phyloP scores from a whole-genome alignment of 1,140 invertebrate species.

The Lucilia sericata region DNA sequence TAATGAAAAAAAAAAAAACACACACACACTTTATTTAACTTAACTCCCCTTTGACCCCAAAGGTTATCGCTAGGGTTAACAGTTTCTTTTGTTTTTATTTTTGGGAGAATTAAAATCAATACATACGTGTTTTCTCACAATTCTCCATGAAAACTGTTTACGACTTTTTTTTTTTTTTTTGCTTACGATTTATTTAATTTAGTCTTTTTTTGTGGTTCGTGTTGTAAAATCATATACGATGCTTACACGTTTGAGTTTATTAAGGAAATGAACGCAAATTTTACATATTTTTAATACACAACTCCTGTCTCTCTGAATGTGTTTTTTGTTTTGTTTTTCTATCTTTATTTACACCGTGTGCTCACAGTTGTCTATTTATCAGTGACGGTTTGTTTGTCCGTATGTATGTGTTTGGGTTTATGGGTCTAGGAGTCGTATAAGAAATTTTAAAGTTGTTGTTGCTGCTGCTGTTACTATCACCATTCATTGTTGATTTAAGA shows the following conservation, averaged over 20 bases:
- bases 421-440: background rate
- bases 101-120: background rate
- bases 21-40: background rate
- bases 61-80: no score
- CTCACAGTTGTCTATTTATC: background rate
- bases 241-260: conserved; percentile 28
- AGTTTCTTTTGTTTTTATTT: no score
- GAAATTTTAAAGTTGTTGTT: background rate
- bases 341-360: background rate
- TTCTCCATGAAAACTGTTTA: background rate
- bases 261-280: conserved; percentile 40
- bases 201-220: background rate
- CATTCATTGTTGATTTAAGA: background rate
- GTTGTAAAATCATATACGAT: background rate
- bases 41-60: no score
- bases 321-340: background rate
- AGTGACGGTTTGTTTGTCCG: background rate
- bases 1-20: background rate
- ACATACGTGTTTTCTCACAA: background rate
- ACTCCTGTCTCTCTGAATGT: background rate
- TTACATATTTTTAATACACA: background rate
- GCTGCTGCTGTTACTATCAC: background rate
- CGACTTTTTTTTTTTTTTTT: background rate
- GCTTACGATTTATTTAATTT: background rate
- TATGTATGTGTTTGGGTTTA: background rate